Conservation (phyloP, 2,113 vertebrate genomes). For the Tyto alba region DNA sequence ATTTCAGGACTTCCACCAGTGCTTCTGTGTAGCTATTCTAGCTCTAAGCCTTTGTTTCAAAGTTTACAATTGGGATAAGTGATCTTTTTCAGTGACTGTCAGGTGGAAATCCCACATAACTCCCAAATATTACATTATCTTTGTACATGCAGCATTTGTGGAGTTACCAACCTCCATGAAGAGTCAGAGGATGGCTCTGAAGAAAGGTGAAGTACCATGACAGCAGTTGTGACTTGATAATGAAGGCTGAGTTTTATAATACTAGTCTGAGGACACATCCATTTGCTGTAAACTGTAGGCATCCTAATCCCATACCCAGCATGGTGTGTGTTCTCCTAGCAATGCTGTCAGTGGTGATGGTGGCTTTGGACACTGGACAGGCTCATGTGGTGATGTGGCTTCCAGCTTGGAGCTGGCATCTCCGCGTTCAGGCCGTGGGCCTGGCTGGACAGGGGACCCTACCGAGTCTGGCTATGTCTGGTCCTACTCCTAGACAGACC, state of each 20-base stretch:
- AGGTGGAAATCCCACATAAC: not conserved
- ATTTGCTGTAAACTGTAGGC: not conserved
- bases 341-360: rapidly evolving
- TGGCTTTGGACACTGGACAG: not conserved
- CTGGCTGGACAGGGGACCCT: not conserved
- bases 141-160: not conserved
- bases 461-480: not conserved
- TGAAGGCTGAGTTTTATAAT: not conserved
- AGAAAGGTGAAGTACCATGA: not conserved
- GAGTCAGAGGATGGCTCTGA: not conserved
- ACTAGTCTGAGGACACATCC: not conserved
- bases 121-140: not conserved
- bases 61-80: not conserved
- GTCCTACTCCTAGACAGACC: not conserved
- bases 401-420: not conserved
- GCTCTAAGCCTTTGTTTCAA: not conserved
- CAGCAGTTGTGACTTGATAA: not conserved
- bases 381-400: not conserved
- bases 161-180: not conserved
- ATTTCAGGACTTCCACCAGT: not conserved
- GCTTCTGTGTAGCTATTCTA: not conserved
- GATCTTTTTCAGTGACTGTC: rapidly evolving
- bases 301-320: not conserved
- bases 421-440: not conserved
- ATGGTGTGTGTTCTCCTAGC: not conserved